Evolutionary conservation across 2,888 invertebrate genomes (phyloP).

Genomic region (Drosophila greeni): DNA sequence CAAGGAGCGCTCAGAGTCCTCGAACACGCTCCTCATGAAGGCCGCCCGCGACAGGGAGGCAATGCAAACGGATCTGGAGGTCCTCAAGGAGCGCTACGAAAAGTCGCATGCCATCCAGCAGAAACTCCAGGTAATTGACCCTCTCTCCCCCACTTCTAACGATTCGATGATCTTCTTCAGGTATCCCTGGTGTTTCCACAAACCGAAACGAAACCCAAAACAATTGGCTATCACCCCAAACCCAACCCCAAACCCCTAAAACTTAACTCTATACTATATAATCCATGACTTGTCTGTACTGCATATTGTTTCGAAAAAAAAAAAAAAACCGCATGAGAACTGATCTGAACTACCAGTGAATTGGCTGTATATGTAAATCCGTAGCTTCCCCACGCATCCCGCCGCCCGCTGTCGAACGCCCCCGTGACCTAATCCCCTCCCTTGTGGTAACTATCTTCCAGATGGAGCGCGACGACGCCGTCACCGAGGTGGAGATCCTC

Average conservation of each 20-base stretch:
- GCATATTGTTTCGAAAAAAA: constrained; percentile 32
- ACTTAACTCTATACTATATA: constrained; percentile 31
- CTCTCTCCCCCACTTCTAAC: not conserved
- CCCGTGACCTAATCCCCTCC: not conserved
- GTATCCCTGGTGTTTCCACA: constrained; percentile 25
- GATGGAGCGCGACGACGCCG: constrained; percentile 92
- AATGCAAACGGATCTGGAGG: constrained; percentile 90
- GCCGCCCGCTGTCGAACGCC: constrained; percentile 13
- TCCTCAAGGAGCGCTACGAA: constrained; percentile 92
- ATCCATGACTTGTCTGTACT: constrained; percentile 28
- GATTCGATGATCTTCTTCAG: constrained; percentile 12
- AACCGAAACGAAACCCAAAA: constrained; percentile 23
- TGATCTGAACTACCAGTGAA: constrained; percentile 55
- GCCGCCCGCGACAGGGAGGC: constrained; percentile 91
- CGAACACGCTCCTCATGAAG: constrained; percentile 89
- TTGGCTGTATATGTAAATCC: constrained; percentile 77
- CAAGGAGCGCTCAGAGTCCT: constrained; percentile 89
- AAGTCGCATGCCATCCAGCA: constrained; percentile 91
- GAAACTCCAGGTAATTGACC: constrained; percentile 85
- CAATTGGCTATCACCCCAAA: constrained; percentile 52
- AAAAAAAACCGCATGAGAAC: constrained; percentile 59
- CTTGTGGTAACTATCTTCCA: constrained; percentile 73
- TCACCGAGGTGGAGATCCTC: constrained; percentile 90
- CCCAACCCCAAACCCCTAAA: not conserved
- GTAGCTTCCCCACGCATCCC: constrained; percentile 65